Percentiles rank a stretch among this genome's conserved stretches.
These are phyloP conservation scores for Poecile atricapillus DNA, from an alignment of 2,113 vertebrate genomes.

Conservation along the genomic window DNA sequence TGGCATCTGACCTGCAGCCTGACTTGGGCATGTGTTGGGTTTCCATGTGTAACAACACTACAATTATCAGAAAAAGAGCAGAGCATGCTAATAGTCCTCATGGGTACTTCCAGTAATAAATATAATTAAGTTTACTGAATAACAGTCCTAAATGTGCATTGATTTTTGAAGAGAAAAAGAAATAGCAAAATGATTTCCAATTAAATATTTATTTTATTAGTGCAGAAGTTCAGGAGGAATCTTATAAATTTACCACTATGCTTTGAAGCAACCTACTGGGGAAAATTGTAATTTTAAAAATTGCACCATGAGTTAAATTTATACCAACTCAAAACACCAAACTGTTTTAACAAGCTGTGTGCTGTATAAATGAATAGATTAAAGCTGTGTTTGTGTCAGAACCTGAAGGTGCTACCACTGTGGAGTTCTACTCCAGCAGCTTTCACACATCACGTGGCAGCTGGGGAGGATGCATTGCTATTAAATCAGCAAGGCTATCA, in stretches of 20 bases:
- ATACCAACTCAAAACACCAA: constrained; percentile 1
- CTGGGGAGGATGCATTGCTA: background rate
- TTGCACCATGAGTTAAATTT: constrained; percentile 33
- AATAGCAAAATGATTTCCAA: background rate
- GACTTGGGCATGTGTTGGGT: background rate
- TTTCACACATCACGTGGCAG: background rate
- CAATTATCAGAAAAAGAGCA: background rate
- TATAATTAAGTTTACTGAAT: background rate
- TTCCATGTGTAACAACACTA: background rate
- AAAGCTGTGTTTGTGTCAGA: constrained; percentile 41
- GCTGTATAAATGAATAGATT: constrained; percentile 57
- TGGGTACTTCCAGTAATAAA: constrained; percentile 8
- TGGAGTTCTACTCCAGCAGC: constrained; percentile 32
- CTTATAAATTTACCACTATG: background rate
- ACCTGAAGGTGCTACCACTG: constrained; percentile 24
- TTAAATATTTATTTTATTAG: constrained; percentile 12
- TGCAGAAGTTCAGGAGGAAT: background rate
- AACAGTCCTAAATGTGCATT: background rate
- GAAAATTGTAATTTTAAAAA: constrained; percentile 24
- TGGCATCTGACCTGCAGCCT: background rate
- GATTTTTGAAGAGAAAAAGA: background rate
- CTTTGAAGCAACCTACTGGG: background rate
- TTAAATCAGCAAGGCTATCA: constrained; percentile 11
- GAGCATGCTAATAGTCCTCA: background rate
- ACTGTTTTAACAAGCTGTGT: background rate